Percentiles rank a stretch among this genome's conserved stretches.
Evolutionary conservation across 2,797 vertebrate species (phyloP).

Genomic region (Acipenser transmontanus): DNA sequence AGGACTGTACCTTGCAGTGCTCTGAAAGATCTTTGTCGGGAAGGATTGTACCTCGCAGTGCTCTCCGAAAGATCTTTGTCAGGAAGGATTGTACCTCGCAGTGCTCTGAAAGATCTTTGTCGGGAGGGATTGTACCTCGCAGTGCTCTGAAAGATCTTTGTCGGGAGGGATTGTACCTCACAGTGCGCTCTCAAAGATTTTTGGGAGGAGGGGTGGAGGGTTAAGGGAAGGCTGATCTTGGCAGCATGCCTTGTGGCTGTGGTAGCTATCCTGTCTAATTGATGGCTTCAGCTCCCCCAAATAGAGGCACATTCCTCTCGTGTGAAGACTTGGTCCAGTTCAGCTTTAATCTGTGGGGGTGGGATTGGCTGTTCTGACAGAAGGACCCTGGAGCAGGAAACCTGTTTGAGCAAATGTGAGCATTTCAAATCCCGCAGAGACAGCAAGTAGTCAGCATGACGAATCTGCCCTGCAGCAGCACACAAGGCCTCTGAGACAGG

Average conservation of each 20-base stretch:
- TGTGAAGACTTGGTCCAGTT: conserved; percentile 2
- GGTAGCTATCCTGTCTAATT: conserved; percentile 3
- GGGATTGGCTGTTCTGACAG: conserved; percentile 7
- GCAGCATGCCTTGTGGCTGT: background rate
- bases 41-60: too few species aligned
- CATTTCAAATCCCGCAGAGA: too few species aligned
- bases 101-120: too few species aligned
- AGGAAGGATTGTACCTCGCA: too few species aligned
- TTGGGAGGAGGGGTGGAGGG: background rate
- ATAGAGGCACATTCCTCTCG: conserved; percentile 12
- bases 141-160: too few species aligned
- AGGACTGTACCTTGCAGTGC: too few species aligned
- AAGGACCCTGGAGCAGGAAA: conserved; percentile 6
- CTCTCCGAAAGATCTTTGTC: too few species aligned
- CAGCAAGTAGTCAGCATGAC: background rate
- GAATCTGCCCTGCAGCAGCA: background rate
- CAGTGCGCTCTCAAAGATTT: background rate
- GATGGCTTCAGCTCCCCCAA: conserved; percentile 7
- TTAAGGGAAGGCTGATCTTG: background rate
- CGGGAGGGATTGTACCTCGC: too few species aligned
- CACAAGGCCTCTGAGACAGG: background rate
- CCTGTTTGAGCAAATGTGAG: too few species aligned
- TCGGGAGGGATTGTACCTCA: too few species aligned
- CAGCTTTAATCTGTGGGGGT: conserved; percentile 13
- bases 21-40: too few species aligned